Percentiles rank a stretch among this genome's conserved stretches.
These are phyloP conservation scores for Amblyteles armatorius DNA, from an alignment of 2,888 invertebrate species.

Conservation along the genomic window DNA sequence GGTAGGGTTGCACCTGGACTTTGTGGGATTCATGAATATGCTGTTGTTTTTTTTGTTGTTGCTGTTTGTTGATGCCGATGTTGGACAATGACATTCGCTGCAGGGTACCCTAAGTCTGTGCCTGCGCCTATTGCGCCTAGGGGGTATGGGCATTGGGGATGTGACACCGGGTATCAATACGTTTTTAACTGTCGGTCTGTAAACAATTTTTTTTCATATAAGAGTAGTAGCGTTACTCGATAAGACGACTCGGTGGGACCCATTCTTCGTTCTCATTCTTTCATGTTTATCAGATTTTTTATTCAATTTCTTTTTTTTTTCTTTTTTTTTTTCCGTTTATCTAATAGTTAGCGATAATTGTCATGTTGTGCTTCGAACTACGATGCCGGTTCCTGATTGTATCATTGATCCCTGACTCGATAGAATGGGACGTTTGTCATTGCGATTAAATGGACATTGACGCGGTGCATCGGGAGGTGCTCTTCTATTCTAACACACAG, in stretches of 20 bases:
- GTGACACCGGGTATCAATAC: conserved; percentile 84
- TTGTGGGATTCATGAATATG: conserved; percentile 65
- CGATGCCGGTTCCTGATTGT: conserved; percentile 28
- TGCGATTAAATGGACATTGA: conserved; percentile 84
- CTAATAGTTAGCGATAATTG: conserved; percentile 36
- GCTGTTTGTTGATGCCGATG: conserved; percentile 78
- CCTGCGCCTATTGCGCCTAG: conserved; percentile 85
- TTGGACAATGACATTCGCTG: conserved; percentile 84
- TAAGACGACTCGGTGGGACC: conserved; percentile 57
- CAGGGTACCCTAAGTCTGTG: conserved; percentile 84
- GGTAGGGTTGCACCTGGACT: conserved; percentile 69
- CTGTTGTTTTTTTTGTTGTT: conserved; percentile 69
- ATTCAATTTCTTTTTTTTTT: conserved; percentile 60
- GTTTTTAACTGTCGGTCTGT: conserved; percentile 85
- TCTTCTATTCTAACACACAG: conserved; percentile 60
- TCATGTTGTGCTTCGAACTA: conserved; percentile 35
- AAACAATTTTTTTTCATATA: conserved; percentile 83
- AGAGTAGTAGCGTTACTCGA: conserved; percentile 73
- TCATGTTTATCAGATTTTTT: conserved; percentile 70
- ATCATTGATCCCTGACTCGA: conserved; percentile 73
- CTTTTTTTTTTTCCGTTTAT: conserved; percentile 20
- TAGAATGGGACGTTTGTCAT: conserved; percentile 78
- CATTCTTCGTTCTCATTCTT: conserved; percentile 61
- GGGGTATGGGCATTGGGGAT: conserved; percentile 83
- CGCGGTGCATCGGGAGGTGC: conserved; percentile 70